These are phyloP conservation scores for Myotis brandtii DNA, from an alignment of 2,113 vertebrate species.

Conservation along the genomic window DNA sequence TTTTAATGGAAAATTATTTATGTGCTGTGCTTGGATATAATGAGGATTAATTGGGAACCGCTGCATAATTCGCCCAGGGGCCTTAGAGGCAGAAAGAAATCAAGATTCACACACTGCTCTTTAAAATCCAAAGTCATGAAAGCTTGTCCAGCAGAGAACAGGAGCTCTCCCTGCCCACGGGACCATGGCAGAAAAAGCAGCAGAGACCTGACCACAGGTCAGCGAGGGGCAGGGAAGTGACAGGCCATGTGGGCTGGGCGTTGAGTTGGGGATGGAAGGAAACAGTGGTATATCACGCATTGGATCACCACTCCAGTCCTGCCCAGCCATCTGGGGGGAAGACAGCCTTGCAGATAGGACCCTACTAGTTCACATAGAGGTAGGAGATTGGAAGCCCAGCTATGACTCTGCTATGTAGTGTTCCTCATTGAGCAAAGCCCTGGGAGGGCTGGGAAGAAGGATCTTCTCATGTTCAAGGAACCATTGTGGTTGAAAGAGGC, in stretches of 20 bases:
- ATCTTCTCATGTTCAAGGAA: background rate
- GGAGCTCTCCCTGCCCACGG: background rate
- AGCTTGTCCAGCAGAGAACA: background rate
- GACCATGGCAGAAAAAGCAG: background rate
- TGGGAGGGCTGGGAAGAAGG: background rate
- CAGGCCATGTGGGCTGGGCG: accelerated
- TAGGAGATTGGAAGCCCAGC: background rate
- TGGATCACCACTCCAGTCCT: background rate
- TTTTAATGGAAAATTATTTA: constrained; percentile 50
- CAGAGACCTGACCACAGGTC: background rate
- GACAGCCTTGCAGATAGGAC: background rate
- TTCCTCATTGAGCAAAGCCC: background rate
- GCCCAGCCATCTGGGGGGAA: no score
- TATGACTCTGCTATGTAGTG: background rate
- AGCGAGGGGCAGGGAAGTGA: background rate
- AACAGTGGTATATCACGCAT: accelerated
- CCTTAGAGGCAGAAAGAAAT: constrained; percentile 9
- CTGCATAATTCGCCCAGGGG: background rate
- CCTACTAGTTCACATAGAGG: accelerated
- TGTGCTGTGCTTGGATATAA: background rate
- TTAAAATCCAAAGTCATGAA: background rate
- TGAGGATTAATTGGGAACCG: constrained; percentile 53
- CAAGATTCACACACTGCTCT: background rate
- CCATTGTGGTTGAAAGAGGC: background rate
- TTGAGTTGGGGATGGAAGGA: background rate